These are phyloP conservation scores for Autographa gamma DNA, from an alignment of 2,888 invertebrate genomes.

Conservation along the genomic window DNA sequence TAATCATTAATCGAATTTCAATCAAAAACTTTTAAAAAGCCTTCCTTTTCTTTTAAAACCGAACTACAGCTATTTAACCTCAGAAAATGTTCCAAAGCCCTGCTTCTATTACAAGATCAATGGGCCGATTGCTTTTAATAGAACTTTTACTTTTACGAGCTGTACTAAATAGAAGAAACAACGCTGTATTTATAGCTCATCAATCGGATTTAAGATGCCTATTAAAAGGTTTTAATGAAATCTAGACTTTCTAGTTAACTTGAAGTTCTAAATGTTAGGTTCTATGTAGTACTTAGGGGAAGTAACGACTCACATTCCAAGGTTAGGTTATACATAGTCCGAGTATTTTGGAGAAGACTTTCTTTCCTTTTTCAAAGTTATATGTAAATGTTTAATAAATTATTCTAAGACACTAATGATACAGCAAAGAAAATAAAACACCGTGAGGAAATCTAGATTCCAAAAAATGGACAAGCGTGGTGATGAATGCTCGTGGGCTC, in stretches of 20 bases:
- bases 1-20: background rate
- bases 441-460: too few relatives aligned
- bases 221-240: background rate
- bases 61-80: conserved; percentile 25
- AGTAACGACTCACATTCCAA: too few relatives aligned
- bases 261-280: too few relatives aligned
- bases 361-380: too few relatives aligned
- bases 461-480: too few relatives aligned
- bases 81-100: conserved; percentile 18
- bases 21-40: background rate
- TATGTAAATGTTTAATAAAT: too few relatives aligned
- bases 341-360: too few relatives aligned
- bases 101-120: conserved; percentile 36
- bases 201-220: background rate
- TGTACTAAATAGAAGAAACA: conserved; percentile 32
- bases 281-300: background rate
- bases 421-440: too few relatives aligned
- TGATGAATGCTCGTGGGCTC: too few relatives aligned
- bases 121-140: conserved; percentile 37
- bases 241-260: background rate
- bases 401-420: too few relatives aligned
- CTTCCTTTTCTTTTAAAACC: background rate
- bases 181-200: conserved; percentile 6
- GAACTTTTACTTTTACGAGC: conserved; percentile 44
- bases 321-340: too few relatives aligned